Base-by-base conservation (phyloP, 2,888 invertebrate genomes). In the Tetanocera ferruginea region DNA sequence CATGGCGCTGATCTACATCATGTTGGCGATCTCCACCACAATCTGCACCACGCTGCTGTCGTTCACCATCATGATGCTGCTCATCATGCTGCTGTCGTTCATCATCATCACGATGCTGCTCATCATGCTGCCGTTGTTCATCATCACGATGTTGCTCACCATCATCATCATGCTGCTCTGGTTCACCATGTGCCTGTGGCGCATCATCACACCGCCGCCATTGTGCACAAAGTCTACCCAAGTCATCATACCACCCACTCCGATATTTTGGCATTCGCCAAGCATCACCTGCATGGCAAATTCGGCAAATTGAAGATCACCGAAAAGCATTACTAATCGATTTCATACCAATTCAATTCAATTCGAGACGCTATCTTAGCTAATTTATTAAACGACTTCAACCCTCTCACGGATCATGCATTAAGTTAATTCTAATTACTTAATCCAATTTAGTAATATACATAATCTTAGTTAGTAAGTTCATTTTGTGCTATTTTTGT, bases 271-370 rank as follows among this genome's bases (percentile, higher is more conserved):
- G 81, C 88, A 80, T 83, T 88, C 78, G 87, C 87, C 80, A 88
- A 88, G 70, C 87, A 87, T 77, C 86, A 87, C 69, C 81, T 87
- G 82, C 88, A 87, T 73, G 88, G 88, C 73, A 89, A 89, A 81
- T 87, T 83, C 80, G 89, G 88, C 81, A 88, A 88, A 80, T 85
- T 88, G 78, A 85, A 83, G 83, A 87, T 88, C 82, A 87, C 84
- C 78, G 88, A 88, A 85, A 88, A 85, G 77, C 89, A 87, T 87
- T 88, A 87, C 82, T 87, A 84, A 86, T 83, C 85, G 85, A 87
- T 86, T 85, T 84, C 86, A 83, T 78, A 69, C 79, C 74, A 75
- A 74, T 78, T 66, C 76, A 52, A 79, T 77, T 69, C 51, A 76
- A 55, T 23, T 52, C 66, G 66, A 51, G 60, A 17, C 57, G 82